Evolutionary conservation across 2,113 vertebrate genomes (phyloP), one percentile per base, ranked within the genome.

Genomic region (Ovis aries): DNA sequence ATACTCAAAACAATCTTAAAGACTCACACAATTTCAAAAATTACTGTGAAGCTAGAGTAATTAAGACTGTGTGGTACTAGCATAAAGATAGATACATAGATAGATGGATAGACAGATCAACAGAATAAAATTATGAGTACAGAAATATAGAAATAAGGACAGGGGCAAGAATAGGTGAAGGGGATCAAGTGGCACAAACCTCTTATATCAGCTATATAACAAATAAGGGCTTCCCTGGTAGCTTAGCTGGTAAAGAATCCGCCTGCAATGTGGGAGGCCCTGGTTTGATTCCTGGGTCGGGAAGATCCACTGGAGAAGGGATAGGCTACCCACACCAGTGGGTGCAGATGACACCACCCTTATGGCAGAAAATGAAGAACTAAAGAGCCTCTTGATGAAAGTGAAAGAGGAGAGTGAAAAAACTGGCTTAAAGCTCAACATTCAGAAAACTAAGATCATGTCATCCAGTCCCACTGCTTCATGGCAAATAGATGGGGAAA

Each of bases 1-100:
- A 86, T 27, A 96, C n/a, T 2, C 50, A 91, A 85, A 96, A 91
- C 52, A 83, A 97, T 71, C 17, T 88, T 83, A 29, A 71, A 82
- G 27, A 88, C 7, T 85, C 31, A 33, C 5, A 40, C n/a, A 60
- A 82, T 86, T 96, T 96, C 27, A 53, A 88, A 91, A 90, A 64
- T 85, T 64, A 59, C 21, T 81, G 82, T 6, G 50, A 96, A 84
- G 48, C 14, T 71, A 77, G 0, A 86, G 33, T 86, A 82, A 50
- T 53, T 27, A 95, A 93, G 60, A 90, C 4, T 62, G 5, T 82
- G 23, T 36, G 31, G 36, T 89, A 86, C 21, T 33, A 33, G 13
- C 25, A 85, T 62, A 78, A 88, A 50, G 52, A 55, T 0, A 82
- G 83, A 86, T 14, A 53, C 10, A 53, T 23, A 88, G 36, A 74